Conservation (phyloP, 2,888 invertebrate species). For the Pinctada fucata region DNA sequence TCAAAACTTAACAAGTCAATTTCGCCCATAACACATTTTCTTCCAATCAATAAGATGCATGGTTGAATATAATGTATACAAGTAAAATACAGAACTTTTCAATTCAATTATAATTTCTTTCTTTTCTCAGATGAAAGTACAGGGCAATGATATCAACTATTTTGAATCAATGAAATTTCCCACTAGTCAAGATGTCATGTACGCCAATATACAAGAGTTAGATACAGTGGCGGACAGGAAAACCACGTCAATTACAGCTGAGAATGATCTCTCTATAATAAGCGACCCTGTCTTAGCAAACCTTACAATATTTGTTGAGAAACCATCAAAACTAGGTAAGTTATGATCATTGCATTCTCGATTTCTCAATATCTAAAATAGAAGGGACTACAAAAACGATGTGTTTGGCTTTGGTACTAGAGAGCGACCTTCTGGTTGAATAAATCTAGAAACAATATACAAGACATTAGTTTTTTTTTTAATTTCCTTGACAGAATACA, state of each 20-base stretch:
- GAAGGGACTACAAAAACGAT: too few species aligned
- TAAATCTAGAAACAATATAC: too few species aligned
- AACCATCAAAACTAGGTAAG: slow-evolving; percentile 17
- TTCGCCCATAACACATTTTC: too few species aligned
- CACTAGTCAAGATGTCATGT: slow-evolving; percentile 14
- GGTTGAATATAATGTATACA: not conserved
- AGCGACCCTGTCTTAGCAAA: slow-evolving; percentile 19
- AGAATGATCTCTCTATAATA: slow-evolving; percentile 2
- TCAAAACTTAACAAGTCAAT: too few species aligned
- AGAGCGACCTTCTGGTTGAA: too few species aligned
- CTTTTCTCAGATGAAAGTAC: slow-evolving; percentile 12
- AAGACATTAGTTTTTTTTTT: too few species aligned
- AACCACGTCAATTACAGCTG: slow-evolving; percentile 12
- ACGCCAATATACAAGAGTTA: slow-evolving; percentile 12
- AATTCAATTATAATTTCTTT: not conserved
- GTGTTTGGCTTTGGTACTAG: too few species aligned
- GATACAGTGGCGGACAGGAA: slow-evolving; percentile 7
- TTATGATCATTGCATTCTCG: not conserved
- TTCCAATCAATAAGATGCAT: not conserved
- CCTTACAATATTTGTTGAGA: slow-evolving; percentile 12
- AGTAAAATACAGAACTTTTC: not conserved
- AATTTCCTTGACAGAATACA: too few species aligned
- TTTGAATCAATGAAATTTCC: slow-evolving; percentile 9
- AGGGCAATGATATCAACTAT: slow-evolving; percentile 3
- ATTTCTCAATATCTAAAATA: too few species aligned